Evolutionary conservation across 1,140 invertebrate species (phyloP), one percentile per base, ranked within the genome.

Genomic region (Gryon sp.): DNA sequence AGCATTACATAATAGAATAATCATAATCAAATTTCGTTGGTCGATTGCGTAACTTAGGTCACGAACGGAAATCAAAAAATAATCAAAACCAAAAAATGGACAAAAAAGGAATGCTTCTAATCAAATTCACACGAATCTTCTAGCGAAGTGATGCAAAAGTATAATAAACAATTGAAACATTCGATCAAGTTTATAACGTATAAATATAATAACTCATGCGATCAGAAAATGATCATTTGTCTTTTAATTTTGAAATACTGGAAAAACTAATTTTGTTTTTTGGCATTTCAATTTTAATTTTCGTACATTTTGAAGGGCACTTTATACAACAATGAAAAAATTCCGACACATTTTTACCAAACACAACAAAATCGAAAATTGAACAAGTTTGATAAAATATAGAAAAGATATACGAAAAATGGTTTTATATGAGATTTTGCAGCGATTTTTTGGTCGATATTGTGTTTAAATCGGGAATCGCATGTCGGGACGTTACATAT

Each of bases 1-100:
- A 75, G 62, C 62, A 62, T 62, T 26, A 50, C 46, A 68, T 75
- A 75, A 75, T 75, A 75, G 70, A 75, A 75, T 75, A 75, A 75
- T 75, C 70, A 75, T 66, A 75, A 75, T 75, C 62, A 66, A 75
- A 41, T 75, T 75, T 52, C 26, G 52, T 66, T 45, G 62, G 36
- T 30, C 62, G 46, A 75, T 75, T 74, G 70, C 70, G 60, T 66
- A 74, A 74, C 60, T 74, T 65, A 59, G 70, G 70, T 55, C 45
- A 75, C 62, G 53, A 53, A 30, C 14, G 24, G 11, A 15, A 59
- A 28, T 3, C 4, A 63, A 63, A 45, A 72, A 62, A 53, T n/a
- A n/a, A n/a, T n/a, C n/a, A n/a, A 30, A 5, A 5, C 32, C 11
- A 0, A 38, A 38, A 48, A 63, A 55, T n/a, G n/a, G 40, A 20